A percentile compares a stretch with the other conserved stretches of the same genome.
Evolutionary conservation across 2,113 vertebrate genomes (phyloP).

Genomic region (Canis aureus): DNA sequence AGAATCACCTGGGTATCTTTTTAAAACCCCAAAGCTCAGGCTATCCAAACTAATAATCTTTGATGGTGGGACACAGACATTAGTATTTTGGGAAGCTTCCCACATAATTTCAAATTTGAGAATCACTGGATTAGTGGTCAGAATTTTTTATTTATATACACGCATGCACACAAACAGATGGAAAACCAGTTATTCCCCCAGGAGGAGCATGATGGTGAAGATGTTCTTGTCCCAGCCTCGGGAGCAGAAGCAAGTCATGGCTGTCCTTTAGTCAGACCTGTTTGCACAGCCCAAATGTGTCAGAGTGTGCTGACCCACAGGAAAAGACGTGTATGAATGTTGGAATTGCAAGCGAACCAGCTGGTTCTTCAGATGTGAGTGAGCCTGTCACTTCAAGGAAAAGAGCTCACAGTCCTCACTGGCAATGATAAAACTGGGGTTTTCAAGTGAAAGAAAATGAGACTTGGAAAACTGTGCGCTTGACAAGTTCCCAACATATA

Average conservation of each 20-base stretch:
- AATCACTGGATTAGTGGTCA: neutral
- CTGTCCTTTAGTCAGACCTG: neutral
- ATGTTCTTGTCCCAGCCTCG: neutral
- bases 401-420: neutral
- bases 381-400: neutral
- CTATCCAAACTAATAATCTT: neutral
- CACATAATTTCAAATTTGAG: neutral
- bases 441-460: neutral
- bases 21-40: neutral
- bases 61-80: neutral
- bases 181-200: neutral
- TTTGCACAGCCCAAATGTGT: neutral
- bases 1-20: neutral
- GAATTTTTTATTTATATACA: neutral
- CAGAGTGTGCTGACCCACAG: neutral
- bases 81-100: neutral
- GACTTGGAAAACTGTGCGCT: neutral
- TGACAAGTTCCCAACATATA: neutral
- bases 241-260: neutral
- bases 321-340: neutral
- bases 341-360: neutral
- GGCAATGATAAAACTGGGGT: neutral
- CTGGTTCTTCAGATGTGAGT: neutral
- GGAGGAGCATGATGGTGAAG: neutral
- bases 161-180: neutral